A percentile compares a stretch with the other conserved stretches of the same genome.
Evolutionary conservation across 2,888 invertebrate genomes (phyloP).

Genomic region (Abrostola tripartita): DNA sequence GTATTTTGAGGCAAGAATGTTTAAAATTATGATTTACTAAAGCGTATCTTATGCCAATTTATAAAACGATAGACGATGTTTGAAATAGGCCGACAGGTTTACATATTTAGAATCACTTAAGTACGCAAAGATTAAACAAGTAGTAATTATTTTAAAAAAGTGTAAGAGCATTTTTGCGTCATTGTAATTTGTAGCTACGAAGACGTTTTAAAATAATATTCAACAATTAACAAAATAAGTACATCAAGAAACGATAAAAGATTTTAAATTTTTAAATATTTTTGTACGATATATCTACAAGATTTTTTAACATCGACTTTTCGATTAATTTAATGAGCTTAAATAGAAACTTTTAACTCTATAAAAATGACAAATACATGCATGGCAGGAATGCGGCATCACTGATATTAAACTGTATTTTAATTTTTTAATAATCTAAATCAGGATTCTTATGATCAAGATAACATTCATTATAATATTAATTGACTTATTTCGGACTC

Average conservation of each 20-base stretch:
- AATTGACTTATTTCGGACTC: too few species aligned
- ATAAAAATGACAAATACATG: not conserved
- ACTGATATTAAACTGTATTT: not conserved
- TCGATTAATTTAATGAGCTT: not conserved
- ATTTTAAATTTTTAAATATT: conserved; percentile 8
- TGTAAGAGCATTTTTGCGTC: not conserved
- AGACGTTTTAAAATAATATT: conserved; percentile 11
- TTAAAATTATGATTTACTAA: not conserved
- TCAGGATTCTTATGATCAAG: not conserved
- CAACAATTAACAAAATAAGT: conserved; percentile 15
- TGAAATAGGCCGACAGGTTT: not conserved
- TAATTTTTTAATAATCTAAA: not conserved
- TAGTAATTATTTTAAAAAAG: too few species aligned
- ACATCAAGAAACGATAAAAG: conserved; percentile 1
- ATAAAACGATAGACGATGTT: too few species aligned
- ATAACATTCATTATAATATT: too few species aligned
- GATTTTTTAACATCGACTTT: not conserved
- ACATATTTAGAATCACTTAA: not conserved
- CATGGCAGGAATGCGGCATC: not conserved
- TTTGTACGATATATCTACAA: conserved; percentile 30
- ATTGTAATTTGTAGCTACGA: conserved; percentile 10
- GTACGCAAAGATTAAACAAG: too few species aligned
- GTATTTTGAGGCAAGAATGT: not conserved
- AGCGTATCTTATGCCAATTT: not conserved
- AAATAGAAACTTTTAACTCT: not conserved